These are phyloP conservation scores for Leucophora obtusa DNA, from an alignment of 2,888 invertebrate genomes.

Conservation along the genomic window DNA sequence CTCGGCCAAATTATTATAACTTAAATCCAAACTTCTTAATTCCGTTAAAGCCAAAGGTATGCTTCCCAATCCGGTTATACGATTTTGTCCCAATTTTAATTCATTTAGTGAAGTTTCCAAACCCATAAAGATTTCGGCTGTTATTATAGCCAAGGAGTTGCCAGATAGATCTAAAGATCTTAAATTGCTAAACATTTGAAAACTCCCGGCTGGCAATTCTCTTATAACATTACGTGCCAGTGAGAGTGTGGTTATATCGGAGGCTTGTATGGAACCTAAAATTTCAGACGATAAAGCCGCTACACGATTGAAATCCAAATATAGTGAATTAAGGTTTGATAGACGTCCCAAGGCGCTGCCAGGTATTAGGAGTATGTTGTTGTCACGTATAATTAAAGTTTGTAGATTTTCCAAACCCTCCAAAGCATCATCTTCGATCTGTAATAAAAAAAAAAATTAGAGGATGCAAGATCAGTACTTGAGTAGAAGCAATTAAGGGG, in stretches of 20 bases:
- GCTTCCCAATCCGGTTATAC: conserved; percentile 84
- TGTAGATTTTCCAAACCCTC: conserved; percentile 89
- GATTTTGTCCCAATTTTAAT: conserved; percentile 87
- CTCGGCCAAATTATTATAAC: conserved; percentile 88
- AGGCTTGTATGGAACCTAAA: conserved; percentile 84
- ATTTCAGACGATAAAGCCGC: conserved; percentile 90
- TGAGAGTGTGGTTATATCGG: conserved; percentile 85
- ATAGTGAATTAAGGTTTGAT: conserved; percentile 85
- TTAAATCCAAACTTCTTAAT: conserved; percentile 86
- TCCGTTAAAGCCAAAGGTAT: conserved; percentile 83
- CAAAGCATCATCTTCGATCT: conserved; percentile 93
- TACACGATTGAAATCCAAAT: conserved; percentile 91
- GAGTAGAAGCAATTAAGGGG: too few relatives aligned
- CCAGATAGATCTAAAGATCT: conserved; percentile 87
- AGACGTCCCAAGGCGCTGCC: conserved; percentile 90
- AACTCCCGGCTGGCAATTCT: conserved; percentile 89
- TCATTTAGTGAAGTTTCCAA: conserved; percentile 86
- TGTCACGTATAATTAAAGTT: conserved; percentile 89
- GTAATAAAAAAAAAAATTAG: conserved; percentile 68
- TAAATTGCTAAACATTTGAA: conserved; percentile 87
- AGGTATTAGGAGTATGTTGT: conserved; percentile 91
- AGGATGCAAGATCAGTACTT: too few relatives aligned
- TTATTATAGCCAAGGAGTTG: conserved; percentile 86
- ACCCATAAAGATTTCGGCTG: conserved; percentile 87
- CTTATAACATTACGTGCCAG: conserved; percentile 91